Evolutionary conservation across 2,888 invertebrate species (phyloP).

Genomic region (Ormyrus rosae): DNA sequence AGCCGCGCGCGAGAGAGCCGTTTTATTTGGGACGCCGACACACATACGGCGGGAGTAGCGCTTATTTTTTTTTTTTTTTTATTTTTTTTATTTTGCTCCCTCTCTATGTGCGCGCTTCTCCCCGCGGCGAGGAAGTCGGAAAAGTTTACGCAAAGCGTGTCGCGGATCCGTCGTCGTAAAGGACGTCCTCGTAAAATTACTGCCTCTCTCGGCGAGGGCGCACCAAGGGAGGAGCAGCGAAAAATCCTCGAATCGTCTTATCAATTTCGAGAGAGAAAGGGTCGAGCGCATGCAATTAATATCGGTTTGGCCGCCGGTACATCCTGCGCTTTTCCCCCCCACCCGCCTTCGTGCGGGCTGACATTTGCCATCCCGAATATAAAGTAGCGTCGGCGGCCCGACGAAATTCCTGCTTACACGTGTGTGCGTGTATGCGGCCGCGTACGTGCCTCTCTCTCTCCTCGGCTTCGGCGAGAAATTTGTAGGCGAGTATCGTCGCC

Average conservation of each 20-base stretch:
- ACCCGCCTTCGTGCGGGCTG: conserved; percentile 49
- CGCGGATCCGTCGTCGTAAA: not conserved
- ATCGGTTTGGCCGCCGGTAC: no score
- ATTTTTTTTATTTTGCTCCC: no score
- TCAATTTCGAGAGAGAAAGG: no score
- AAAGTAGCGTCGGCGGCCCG: conserved; percentile 61
- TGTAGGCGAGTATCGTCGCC: conserved; percentile 17
- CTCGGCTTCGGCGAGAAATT: conserved; percentile 2
- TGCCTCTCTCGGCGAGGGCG: no score
- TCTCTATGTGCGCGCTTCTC: not conserved
- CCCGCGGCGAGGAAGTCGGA: not conserved
- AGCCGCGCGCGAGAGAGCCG: conserved; percentile 9
- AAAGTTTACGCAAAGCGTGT: conserved; percentile 22
- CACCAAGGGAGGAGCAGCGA: no score
- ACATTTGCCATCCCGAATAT: conserved; percentile 66
- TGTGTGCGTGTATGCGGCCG: not conserved
- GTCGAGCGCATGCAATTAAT: no score
- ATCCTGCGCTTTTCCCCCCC: not conserved
- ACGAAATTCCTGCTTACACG: conserved; percentile 12
- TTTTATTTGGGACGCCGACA: conserved; percentile 50
- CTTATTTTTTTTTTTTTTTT: not conserved
- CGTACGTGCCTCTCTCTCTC: not conserved
- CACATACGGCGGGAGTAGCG: not conserved
- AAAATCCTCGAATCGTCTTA: no score
- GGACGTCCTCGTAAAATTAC: no score